phyloP scores from a whole-genome alignment of 2,797 vertebrate genomes.

The Anabacerthia variegaticeps region DNA sequence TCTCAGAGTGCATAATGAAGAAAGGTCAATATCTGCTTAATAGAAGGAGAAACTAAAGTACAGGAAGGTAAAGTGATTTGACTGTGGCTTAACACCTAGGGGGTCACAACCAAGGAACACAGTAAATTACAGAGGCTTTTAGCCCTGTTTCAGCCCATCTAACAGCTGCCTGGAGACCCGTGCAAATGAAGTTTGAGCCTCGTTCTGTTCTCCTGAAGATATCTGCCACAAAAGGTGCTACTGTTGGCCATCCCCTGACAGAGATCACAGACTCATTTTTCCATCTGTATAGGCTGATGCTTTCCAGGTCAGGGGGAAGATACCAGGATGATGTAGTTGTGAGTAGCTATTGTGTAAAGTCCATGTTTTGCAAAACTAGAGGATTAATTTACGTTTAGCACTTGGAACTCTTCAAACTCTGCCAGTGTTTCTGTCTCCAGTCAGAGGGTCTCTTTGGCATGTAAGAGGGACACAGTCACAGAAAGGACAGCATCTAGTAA shows the following conservation, averaged over 20 bases:
- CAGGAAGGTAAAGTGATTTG: neutral
- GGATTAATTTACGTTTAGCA: neutral
- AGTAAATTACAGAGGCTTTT: neutral
- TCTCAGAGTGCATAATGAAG: neutral
- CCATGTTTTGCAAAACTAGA: neutral
- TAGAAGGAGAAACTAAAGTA: neutral
- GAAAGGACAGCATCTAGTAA: neutral
- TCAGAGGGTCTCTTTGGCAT: neutral
- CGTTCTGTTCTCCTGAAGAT: neutral
- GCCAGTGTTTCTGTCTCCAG: neutral
- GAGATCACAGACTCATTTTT: neutral
- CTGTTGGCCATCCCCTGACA: neutral
- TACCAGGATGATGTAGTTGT: neutral
- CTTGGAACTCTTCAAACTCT: neutral
- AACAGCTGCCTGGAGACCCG: neutral
- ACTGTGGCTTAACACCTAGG: neutral
- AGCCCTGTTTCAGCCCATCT: neutral
- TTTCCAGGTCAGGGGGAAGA: neutral
- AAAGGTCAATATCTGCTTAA: constrained; percentile 1
- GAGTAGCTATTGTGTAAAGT: neutral
- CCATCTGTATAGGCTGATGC: neutral
- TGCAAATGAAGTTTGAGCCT: neutral
- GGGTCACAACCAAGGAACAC: neutral
- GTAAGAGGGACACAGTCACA: neutral
- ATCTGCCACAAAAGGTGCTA: neutral